Base-by-base conservation (phyloP, 2,888 invertebrate genomes). In the Chrysopilus asiliformis region DNA sequence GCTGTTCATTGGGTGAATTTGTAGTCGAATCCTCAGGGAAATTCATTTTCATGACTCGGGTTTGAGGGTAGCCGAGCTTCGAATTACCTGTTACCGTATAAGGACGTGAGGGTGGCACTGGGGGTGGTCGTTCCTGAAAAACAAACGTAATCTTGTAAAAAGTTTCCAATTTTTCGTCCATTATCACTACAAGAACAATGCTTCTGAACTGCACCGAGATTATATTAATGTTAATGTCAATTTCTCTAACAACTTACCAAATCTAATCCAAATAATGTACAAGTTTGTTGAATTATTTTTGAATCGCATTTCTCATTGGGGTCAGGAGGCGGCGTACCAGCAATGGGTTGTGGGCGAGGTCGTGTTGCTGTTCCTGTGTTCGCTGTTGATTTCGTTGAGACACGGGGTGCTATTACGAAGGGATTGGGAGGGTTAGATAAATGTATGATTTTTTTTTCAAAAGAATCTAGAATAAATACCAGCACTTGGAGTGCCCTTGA, bases 51-150 rank as follows among this genome's bases (percentile, higher is more conserved):
- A 93, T 87, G 40, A 84, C 70, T 55, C 93, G 75, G 48, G 79
- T 83, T 67, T 93, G 93, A 44, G 93, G 93, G 68, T 91, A 93
- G 49, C 85, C 82, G 47, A 90, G 68, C 67, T 90, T 90, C 40
- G 85, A 83, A 60, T 89, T 87, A 50, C 87, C 87, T 18, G 81
- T 71, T 40, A 93, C 85, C 5, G 89, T 90, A 66, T 94, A 93
- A 2, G 85, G 77, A 49, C 93, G 74, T 52, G 86, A 80, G 20
- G 87, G 84, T 32, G 93, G 93, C 45, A 93, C 78, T 19, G 91
- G 89, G 22, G 93, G 93, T 22, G 91, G 89, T 43, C 85, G 72
- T 65, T 90, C 89, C 83, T 83, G 60, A 27, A 47, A 32, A 30
- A 26, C 20, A 51, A 43, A 47, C 44, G 20, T 20, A 26, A 32